Evolutionary conservation across 2,113 vertebrate genomes (phyloP).

Genomic region (Hepsetus odoe): DNA sequence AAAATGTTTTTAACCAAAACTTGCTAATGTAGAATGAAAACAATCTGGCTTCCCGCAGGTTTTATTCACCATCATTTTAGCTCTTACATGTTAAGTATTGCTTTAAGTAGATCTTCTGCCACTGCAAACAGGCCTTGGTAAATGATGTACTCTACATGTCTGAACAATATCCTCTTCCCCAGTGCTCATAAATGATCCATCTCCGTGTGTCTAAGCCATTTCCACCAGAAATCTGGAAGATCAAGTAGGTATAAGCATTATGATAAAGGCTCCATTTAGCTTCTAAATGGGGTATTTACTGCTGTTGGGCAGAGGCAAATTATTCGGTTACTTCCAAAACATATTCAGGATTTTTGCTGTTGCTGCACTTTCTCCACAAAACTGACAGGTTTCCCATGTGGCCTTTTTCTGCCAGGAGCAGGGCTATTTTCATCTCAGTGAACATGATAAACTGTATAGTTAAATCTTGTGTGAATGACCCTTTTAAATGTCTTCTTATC

Average conservation of each 20-base stretch:
- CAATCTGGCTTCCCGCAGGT: background rate
- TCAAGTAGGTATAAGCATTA: constrained; percentile 26
- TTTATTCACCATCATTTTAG: background rate
- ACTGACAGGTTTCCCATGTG: constrained; percentile 11
- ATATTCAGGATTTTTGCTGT: constrained; percentile 28
- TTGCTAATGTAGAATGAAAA: background rate
- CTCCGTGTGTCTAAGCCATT: background rate
- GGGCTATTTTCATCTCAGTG: constrained; percentile 37
- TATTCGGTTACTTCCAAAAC: background rate
- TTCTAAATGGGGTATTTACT: constrained; percentile 19
- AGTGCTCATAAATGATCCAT: background rate
- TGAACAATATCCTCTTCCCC: constrained; percentile 22
- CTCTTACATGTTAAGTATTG: background rate
- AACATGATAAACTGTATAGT: constrained; percentile 27
- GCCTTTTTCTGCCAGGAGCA: background rate
- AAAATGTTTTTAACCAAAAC: background rate
- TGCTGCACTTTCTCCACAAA: constrained; percentile 10
- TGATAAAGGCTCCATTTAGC: constrained; percentile 24
- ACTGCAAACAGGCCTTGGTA: constrained; percentile 7
- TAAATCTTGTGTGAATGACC: constrained; percentile 17
- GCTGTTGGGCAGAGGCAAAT: constrained; percentile 5
- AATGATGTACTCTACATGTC: background rate
- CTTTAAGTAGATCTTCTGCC: background rate
- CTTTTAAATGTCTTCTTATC: constrained; percentile 17
- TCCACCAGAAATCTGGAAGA: constrained; percentile 11